Evolutionary conservation across 1,140 invertebrate species (phyloP).

Genomic region (Drosophila pandora): DNA sequence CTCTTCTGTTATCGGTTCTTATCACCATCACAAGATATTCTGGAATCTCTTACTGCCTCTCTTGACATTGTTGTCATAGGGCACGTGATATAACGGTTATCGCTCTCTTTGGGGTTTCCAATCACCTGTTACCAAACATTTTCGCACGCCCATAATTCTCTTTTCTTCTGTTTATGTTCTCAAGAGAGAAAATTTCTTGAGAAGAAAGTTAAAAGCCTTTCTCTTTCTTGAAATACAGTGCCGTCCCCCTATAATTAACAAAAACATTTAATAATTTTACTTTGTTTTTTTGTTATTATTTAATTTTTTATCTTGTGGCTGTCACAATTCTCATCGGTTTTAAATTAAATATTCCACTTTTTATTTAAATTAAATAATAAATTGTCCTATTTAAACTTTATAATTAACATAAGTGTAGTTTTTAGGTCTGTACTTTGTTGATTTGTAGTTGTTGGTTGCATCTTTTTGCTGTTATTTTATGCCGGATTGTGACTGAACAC

Average conservation of each 20-base stretch:
- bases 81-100: slow-evolving; percentile 11
- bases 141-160: background rate
- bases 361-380: slow-evolving; percentile 82
- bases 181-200: too few relatives aligned
- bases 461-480: slow-evolving; percentile 38
- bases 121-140: slow-evolving; percentile 12
- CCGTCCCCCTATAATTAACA: background rate
- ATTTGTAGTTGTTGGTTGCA: slow-evolving; percentile 47
- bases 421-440: slow-evolving; percentile 69
- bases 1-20: background rate
- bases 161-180: background rate
- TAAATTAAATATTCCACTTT: slow-evolving; percentile 76
- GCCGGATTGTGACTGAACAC: slow-evolving; percentile 70
- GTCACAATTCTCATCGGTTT: slow-evolving; percentile 57
- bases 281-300: slow-evolving; percentile 53
- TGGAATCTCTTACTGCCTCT: slow-evolving; percentile 5
- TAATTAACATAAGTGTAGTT: slow-evolving; percentile 80
- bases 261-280: background rate
- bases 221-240: too few relatives aligned
- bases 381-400: slow-evolving; percentile 83
- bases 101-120: slow-evolving; percentile 4
- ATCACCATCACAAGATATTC: slow-evolving; percentile 11
- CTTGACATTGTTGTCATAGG: background rate
- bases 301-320: slow-evolving; percentile 61
- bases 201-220: too few relatives aligned